Evolutionary conservation across 2,113 vertebrate species (phyloP), one percentile per base, ranked within the genome.

Genomic region (Saguinus midas): DNA sequence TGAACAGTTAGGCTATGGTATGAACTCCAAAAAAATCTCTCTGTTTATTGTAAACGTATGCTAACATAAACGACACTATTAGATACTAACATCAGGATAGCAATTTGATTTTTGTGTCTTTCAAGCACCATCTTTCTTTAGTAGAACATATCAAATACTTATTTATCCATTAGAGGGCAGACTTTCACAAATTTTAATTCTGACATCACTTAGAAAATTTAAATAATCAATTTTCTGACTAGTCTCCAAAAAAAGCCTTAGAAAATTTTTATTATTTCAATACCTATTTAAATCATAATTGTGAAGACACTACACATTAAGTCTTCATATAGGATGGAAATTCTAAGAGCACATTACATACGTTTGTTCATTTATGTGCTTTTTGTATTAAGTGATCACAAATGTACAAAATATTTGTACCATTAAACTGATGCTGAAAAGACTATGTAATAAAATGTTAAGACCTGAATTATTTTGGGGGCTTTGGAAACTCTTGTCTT

Each of bases 101-200:
- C 40, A 93, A 29, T 86, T 82, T 61, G 73, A 43, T 66, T 88
- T 64, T 79, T 83, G 3, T 27, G 43, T 61, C 18, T 87, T 93
- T 83, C 78, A 68, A 58, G 23, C 55, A 64, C 16, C 3, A 12
- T 64, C 80, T 86, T 68, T 75, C 21, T 35, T 58, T 79, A 11
- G 1, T 32, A 80, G 40, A 82, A 21, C 68, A 72, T 13, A 45
- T 27, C 17, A 75, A 68, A 75, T 57, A 50, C 1, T 64, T 70
- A 75, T 61, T 70, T 45, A 64, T 75, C 96, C 98, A 92, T 93
- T 94, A 97, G 98, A 96, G 97, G 97, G 97, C 98, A 97, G 87
- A 96, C 37, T 97, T 97, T 95, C 64, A 96, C 35, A 94, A 94
- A 92, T 92, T 97, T 98, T 95, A 95, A 97, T 93, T 89, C 70